Conservation (phyloP, 1,140 invertebrate genomes). For the Leptonema lineaticorne region DNA sequence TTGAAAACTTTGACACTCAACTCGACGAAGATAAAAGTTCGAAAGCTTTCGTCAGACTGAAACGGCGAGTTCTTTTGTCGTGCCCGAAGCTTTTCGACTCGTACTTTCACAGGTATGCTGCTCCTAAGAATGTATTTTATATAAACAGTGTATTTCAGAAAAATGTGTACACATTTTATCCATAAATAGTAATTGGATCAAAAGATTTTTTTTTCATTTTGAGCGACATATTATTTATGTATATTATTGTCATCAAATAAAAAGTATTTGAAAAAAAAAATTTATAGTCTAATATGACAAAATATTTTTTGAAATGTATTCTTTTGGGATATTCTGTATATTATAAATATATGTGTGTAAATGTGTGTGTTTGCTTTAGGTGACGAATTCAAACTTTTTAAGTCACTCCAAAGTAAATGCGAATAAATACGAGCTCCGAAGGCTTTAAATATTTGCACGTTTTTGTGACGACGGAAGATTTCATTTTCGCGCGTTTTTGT, state of each 20-base stretch:
- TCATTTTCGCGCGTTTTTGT: not conserved
- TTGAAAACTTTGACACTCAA: slow-evolving; percentile 16
- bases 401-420: not conserved
- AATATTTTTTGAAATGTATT: no score
- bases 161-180: no score
- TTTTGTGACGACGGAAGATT: not conserved
- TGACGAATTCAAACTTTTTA: not conserved
- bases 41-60: slow-evolving; percentile 29
- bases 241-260: no score
- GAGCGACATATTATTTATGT: no score
- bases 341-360: no score
- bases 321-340: no score
- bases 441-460: not conserved
- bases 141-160: no score
- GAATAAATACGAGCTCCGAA: not conserved
- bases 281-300: no score
- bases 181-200: no score
- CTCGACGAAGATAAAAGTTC: slow-evolving; percentile 32
- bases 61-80: slow-evolving; percentile 17
- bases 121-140: no score
- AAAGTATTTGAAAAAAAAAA: no score
- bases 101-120: not conserved
- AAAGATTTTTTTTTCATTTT: no score
- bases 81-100: slow-evolving; percentile 19
- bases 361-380: not conserved